Conservation (phyloP, 2,113 vertebrate species). For the Seriola aureovittata region DNA sequence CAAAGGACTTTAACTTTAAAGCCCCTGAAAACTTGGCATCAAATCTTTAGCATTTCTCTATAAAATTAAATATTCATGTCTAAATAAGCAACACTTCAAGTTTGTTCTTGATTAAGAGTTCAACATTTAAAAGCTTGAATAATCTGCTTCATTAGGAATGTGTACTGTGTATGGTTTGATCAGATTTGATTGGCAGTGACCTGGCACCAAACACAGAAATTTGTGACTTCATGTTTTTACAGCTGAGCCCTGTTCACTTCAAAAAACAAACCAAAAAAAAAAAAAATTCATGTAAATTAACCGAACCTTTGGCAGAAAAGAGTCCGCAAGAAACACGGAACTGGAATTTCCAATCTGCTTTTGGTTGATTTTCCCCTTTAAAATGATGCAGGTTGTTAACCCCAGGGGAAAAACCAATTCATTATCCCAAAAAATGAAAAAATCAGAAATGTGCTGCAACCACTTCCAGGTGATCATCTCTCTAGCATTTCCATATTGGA, state of each 20-base stretch:
- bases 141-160: background rate
- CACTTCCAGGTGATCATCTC: conserved; percentile 79
- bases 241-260: background rate
- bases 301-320: background rate
- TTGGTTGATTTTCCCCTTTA: conserved; percentile 32
- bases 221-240: background rate
- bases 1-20: background rate
- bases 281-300: background rate
- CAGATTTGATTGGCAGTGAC: background rate
- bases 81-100: background rate
- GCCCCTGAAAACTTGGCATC: background rate
- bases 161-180: background rate
- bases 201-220: background rate
- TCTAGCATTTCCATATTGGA: conserved; percentile 74
- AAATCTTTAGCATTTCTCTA: background rate
- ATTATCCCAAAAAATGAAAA: conserved; percentile 61
- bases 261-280: background rate
- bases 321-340: background rate
- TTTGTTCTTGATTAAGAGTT: background rate
- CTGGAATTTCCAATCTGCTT: conserved; percentile 50
- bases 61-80: background rate
- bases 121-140: background rate
- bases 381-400: conserved; percentile 29
- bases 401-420: conserved; percentile 66
- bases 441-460: conserved; percentile 49